Evolutionary conservation across 2,113 vertebrate species (phyloP), one percentile per base, ranked within the genome.

Genomic region (Elephantulus edwardii): DNA sequence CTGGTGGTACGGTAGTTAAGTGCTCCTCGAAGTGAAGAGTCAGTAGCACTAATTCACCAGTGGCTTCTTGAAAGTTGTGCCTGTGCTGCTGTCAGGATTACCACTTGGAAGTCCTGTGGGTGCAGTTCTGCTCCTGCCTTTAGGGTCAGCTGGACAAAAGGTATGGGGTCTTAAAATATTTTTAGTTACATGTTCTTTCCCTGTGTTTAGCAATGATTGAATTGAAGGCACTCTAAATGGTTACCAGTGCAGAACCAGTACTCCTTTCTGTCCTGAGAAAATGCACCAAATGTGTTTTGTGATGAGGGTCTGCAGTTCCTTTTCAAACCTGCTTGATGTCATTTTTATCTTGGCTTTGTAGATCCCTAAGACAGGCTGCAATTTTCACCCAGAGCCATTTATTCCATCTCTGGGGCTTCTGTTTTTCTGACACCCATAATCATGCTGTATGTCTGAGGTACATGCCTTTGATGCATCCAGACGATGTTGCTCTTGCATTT

Each of bases 261-360:
- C 0, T 64, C 60, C 26, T 88, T 91, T 56, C 22, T 12, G 10
- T 81, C 40, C 68, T 66, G 30, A 86, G 89, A 86, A 88, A 86
- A 54, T 30, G 17, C 90, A 80, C 56, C 62, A 35, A 78, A 40
- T 11, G 52, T 16, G 20, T 76, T 50, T 62, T 82, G 80, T 76
- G 17, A 74, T 84, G 38, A 86, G 54, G 38, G 26, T 40, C 86
- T 88, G 71, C 33, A 44, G 17, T 90, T 89, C 20, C 42, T 92
- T 92, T 86, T 80, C 48, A 93, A 56, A 80, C 60, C 68, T 62
- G 60, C 50, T n/a, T 56, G 30, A 7, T 93, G 52, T 70, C 48
- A 9, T 91, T 93, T 68, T 48, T n/a, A 60, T 85, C 54, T 93
- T n/a, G n/a, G n/a, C n/a, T n/a, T 91, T 83, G 78, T 88, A 83